Percentiles rank a stretch among this genome's conserved stretches.
These are phyloP conservation scores for Eristalinus aeneus DNA, from an alignment of 2,888 invertebrate genomes.

Conservation along the genomic window DNA sequence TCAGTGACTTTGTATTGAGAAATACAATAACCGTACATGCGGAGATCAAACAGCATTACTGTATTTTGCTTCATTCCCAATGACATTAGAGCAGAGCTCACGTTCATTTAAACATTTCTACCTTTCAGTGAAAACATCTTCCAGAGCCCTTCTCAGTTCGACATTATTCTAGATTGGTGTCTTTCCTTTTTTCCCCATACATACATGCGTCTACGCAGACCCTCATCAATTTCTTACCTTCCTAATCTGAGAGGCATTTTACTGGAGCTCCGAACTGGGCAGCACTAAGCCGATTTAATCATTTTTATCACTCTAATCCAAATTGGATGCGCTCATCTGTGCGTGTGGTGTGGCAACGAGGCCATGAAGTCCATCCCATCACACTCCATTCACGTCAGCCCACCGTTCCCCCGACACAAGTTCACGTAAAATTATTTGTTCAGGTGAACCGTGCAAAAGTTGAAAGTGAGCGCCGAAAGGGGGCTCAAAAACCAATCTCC, in stretches of 20 bases:
- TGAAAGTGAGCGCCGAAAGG: conserved; percentile 24
- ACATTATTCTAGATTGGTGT: conserved; percentile 19
- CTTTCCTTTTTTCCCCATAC: conserved; percentile 8
- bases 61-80: no score
- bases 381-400: background rate
- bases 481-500: conserved; percentile 2
- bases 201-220: conserved; percentile 6
- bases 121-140: no score
- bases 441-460: conserved; percentile 52
- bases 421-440: conserved; percentile 7
- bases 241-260: conserved; percentile 46
- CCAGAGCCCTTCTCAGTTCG: no score
- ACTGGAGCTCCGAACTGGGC: conserved; percentile 18
- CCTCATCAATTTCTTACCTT: conserved; percentile 50
- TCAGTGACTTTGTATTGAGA: no score
- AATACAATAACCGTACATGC: no score
- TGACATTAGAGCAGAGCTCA: no score
- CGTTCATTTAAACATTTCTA: no score
- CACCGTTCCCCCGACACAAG: background rate
- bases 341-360: conserved; percentile 37
- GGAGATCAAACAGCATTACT: no score
- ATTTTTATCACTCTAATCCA: conserved; percentile 70
- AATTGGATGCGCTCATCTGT: conserved; percentile 68
- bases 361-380: conserved; percentile 18
- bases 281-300: conserved; percentile 61